Conservation (phyloP, 2,797 vertebrate species). For the Naso thynnoides region DNA sequence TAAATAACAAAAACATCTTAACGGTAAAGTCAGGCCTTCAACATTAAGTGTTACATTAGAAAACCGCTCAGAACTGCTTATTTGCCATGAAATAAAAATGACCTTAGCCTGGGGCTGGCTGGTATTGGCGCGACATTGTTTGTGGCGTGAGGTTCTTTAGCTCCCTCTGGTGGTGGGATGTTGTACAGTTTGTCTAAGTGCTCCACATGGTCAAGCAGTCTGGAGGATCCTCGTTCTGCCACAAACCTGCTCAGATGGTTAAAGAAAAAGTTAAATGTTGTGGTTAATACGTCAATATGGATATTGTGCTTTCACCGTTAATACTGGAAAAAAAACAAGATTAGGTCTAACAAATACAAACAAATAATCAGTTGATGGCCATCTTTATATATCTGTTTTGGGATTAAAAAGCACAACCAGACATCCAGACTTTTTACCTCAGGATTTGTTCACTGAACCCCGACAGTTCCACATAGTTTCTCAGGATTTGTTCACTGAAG, state of each 20-base stretch:
- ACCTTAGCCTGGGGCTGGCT: constrained; percentile 82
- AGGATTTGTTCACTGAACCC: constrained; percentile 90
- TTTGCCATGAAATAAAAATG: background rate
- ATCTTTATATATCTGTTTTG: background rate
- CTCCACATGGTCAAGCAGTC: constrained; percentile 89
- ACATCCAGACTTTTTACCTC: constrained; percentile 80
- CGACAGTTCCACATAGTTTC: constrained; percentile 73
- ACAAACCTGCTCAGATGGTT: constrained; percentile 83
- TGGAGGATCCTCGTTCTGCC: constrained; percentile 86
- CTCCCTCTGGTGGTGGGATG: constrained; percentile 77
- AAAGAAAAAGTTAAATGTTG: background rate
- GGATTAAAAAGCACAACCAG: background rate
- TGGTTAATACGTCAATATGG: no score
- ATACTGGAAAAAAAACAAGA: no score
- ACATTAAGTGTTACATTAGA: background rate
- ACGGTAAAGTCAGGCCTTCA: background rate
- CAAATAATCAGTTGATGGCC: no score
- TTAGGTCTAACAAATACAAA: no score
- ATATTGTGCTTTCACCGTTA: no score
- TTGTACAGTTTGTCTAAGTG: constrained; percentile 88
- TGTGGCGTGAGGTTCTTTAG: constrained; percentile 44
- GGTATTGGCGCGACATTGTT: constrained; percentile 55
- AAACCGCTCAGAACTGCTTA: background rate
- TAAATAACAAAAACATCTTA: background rate
- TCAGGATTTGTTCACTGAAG: constrained; percentile 89